Conservation (phyloP, 2,888 invertebrate species). For the Stratiomys singularior region DNA sequence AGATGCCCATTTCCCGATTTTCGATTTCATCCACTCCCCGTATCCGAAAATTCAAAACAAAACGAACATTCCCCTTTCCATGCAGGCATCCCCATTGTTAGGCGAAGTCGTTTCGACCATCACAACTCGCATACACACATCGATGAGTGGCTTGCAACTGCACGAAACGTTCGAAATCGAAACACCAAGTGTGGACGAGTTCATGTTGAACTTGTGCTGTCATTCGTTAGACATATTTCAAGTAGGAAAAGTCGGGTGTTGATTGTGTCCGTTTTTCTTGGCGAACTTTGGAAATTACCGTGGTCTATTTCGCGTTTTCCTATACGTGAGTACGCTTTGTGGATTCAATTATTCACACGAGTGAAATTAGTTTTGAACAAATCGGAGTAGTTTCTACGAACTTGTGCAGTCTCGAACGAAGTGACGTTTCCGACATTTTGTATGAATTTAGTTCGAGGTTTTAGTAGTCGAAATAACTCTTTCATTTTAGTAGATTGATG, state of each 20-base stretch:
- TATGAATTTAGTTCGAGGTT: too few relatives aligned
- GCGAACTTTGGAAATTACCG: neutral
- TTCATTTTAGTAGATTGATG: too few relatives aligned
- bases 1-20: neutral
- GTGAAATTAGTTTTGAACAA: neutral
- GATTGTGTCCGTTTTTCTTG: neutral
- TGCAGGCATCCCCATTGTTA: conserved; percentile 1
- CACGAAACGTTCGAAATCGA: neutral
- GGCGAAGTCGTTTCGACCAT: conserved; percentile 22
- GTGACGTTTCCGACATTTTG: conserved; percentile 45
- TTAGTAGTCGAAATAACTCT: too few relatives aligned
- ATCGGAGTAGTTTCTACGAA: neutral
- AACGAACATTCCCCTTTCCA: conserved; percentile 18
- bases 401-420: neutral
- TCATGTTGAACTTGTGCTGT: conserved; percentile 17
- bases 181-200: neutral
- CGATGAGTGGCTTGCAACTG: too few relatives aligned
- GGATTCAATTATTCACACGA: too few relatives aligned
- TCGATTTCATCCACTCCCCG: neutral
- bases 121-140: neutral
- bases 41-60: conserved; percentile 41
- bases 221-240: conserved; percentile 21
- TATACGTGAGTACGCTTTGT: too few relatives aligned
- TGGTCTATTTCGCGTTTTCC: too few relatives aligned
- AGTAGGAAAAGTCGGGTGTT: neutral